Percentiles rank a stretch among this genome's conserved stretches.
Evolutionary conservation across 2,113 vertebrate species (phyloP).

Genomic region (Phoenicopterus ruber): DNA sequence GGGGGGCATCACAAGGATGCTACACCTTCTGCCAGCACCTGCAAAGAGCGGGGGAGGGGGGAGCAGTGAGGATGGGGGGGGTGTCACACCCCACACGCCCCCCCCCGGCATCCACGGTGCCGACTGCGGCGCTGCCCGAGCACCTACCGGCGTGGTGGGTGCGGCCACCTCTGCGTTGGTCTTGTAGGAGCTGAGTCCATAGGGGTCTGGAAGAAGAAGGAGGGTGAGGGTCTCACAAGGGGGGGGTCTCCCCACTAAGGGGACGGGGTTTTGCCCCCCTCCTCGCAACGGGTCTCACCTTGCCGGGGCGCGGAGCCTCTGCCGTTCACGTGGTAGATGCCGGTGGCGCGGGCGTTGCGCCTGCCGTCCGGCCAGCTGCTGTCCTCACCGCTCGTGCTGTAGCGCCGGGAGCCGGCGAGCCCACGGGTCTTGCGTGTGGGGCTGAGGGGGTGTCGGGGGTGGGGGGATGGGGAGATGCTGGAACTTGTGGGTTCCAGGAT

Average conservation of each 20-base stretch:
- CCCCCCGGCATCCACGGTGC: not conserved
- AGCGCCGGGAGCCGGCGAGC: not conserved
- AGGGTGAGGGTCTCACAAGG: not conserved
- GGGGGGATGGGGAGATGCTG: no score
- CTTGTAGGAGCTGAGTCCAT: not conserved
- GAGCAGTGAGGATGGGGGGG: not conserved
- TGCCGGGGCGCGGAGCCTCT: not conserved
- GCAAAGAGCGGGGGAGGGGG: not conserved
- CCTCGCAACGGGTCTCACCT: not conserved
- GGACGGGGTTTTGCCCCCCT: no score
- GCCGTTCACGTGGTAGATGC: not conserved
- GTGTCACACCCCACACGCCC: no score
- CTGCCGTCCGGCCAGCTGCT: not conserved
- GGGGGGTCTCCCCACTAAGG: no score
- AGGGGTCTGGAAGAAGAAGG: not conserved
- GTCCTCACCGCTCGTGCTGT: fast-evolving
- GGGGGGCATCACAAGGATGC: not conserved
- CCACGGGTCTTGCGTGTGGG: not conserved
- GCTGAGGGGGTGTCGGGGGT: fast-evolving
- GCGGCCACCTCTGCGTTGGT: not conserved
- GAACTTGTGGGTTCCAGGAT: not conserved
- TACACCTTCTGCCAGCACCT: not conserved
- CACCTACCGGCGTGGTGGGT: not conserved
- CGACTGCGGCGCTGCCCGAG: fast-evolving
- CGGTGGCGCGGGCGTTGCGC: not conserved